A percentile compares a stretch with the other conserved stretches of the same genome.
Evolutionary conservation across 2,113 vertebrate genomes (phyloP).

Genomic region (Engystomops pustulosus): DNA sequence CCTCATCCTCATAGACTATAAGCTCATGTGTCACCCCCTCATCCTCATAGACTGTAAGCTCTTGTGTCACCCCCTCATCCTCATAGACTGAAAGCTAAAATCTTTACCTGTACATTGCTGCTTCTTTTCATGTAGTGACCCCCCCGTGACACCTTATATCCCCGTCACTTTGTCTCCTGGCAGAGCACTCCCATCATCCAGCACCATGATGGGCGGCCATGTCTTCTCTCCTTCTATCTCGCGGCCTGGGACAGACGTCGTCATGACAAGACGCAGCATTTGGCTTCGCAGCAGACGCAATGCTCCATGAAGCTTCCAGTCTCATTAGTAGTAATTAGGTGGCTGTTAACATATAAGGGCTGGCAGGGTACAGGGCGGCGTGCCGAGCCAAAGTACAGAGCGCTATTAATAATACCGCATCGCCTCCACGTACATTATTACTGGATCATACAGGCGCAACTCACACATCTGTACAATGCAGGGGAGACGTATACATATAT

Average conservation of each 20-base stretch:
- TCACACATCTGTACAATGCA: background rate
- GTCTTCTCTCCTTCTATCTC: background rate
- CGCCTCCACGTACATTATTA: background rate
- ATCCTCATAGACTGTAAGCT: too few relatives aligned
- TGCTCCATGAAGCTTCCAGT: conserved; percentile 23
- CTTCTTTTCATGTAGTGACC: too few relatives aligned
- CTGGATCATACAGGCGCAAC: background rate
- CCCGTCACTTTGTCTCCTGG: too few relatives aligned
- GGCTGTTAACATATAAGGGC: conserved; percentile 41
- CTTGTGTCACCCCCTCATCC: too few relatives aligned
- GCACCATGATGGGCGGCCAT: background rate
- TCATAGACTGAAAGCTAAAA: too few relatives aligned
- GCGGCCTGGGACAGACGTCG: background rate
- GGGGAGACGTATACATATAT: too few relatives aligned
- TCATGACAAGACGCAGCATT: conserved; percentile 6
- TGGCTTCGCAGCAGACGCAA: conserved; percentile 44
- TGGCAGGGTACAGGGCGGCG: conserved; percentile 19
- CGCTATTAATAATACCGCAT: conserved; percentile 37
- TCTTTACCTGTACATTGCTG: too few relatives aligned
- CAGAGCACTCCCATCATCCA: background rate
- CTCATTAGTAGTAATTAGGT: conserved; percentile 52
- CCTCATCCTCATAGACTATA: too few relatives aligned
- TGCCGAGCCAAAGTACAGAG: conserved; percentile 6
- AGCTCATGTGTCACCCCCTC: too few relatives aligned
- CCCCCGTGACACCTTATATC: too few relatives aligned